Evolutionary conservation across 2,888 invertebrate genomes (phyloP).

Genomic region (Incurvaria masculella): DNA sequence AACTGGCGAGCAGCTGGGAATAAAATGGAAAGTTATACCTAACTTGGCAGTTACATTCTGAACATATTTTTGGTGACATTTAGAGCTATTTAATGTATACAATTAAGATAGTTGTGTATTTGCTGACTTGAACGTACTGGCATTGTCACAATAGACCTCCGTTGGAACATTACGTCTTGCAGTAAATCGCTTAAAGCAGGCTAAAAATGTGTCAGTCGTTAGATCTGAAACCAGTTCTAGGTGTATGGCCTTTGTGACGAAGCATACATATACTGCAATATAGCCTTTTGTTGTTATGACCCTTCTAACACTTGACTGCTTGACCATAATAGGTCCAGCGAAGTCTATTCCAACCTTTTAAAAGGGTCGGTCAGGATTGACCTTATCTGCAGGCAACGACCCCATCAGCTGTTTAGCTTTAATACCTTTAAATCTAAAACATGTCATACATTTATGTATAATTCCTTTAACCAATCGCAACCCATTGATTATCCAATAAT

Average conservation of each 20-base stretch:
- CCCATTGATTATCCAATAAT: not conserved
- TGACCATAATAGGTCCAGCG: slow-evolving; percentile 8
- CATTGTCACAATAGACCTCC: slow-evolving; percentile 13
- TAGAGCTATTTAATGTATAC: slow-evolving; percentile 6
- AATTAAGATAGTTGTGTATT: slow-evolving; percentile 9
- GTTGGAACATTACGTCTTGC: slow-evolving; percentile 9
- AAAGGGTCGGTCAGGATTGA: slow-evolving; percentile 2
- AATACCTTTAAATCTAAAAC: not conserved
- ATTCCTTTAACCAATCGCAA: not conserved
- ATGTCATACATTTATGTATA: slow-evolving; percentile 7
- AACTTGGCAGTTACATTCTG: slow-evolving; percentile 1
- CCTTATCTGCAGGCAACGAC: slow-evolving; percentile 2
- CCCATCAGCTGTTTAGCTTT: slow-evolving; percentile 6
- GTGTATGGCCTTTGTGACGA: slow-evolving; percentile 3
- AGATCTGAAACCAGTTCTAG: slow-evolving; percentile 3
- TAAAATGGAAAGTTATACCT: slow-evolving; percentile 19
- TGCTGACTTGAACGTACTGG: slow-evolving; percentile 10
- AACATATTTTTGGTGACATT: not conserved
- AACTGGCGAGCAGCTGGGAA: slow-evolving; percentile 19
- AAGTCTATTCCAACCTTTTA: slow-evolving; percentile 7
- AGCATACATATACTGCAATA: slow-evolving; percentile 6
- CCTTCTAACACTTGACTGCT: slow-evolving; percentile 2
- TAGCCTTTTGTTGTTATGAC: slow-evolving; percentile 6
- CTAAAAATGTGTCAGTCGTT: not conserved
- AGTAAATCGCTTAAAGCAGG: not conserved